Conservation (phyloP, 2,113 vertebrate genomes). For the Triplophysa rosa region DNA sequence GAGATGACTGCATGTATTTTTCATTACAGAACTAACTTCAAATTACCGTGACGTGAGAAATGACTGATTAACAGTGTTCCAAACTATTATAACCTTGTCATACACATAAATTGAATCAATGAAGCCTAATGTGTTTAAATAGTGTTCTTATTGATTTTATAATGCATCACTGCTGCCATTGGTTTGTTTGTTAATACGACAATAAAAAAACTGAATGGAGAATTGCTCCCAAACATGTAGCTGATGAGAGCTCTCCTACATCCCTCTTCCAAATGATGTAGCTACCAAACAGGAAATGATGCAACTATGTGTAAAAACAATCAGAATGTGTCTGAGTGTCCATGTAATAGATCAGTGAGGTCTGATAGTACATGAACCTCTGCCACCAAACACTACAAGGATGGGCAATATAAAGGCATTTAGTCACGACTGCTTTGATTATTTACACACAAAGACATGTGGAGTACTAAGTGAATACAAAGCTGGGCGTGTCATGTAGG, state of each 20-base stretch:
- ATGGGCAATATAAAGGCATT: background rate
- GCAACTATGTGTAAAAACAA: constrained; percentile 49
- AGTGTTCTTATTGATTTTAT: background rate
- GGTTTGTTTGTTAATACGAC: background rate
- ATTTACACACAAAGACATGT: background rate
- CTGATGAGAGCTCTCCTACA: background rate
- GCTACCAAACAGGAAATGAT: constrained; percentile 37
- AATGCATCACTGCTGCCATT: background rate
- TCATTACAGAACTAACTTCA: background rate
- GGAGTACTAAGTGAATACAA: background rate
- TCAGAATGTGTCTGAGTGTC: constrained; percentile 18
- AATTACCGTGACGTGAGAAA: background rate
- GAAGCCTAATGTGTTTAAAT: constrained; percentile 12
- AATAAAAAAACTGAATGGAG: background rate
- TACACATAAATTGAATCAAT: background rate
- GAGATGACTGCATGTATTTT: background rate
- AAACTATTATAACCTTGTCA: background rate
- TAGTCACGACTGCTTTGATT: background rate
- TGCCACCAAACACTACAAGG: background rate
- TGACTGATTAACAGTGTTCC: background rate
- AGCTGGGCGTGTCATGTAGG: no score
- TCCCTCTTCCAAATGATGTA: constrained; percentile 1
- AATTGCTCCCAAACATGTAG: constrained; percentile 1
- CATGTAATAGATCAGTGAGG: constrained; percentile 6
- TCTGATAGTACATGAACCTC: constrained; percentile 39